Base-by-base conservation (phyloP, 2,113 vertebrate genomes). In the Callocephalon fimbriatum region DNA sequence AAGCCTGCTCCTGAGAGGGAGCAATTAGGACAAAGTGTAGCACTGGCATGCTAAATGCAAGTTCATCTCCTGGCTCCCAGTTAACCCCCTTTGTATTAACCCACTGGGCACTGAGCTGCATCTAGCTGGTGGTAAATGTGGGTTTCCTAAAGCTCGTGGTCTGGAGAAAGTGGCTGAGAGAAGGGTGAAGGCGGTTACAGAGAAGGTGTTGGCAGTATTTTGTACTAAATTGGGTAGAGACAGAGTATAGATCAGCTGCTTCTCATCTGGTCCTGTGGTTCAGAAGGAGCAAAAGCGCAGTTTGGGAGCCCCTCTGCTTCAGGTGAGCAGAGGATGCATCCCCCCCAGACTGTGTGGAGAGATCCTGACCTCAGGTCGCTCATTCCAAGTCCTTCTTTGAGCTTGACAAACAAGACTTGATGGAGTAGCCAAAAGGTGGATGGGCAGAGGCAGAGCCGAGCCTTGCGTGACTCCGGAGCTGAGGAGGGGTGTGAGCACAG, bases 11-110 rank as follows among this genome's bases (percentile, higher is more conserved):
- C 82, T 94, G 88, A 92, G 79, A 77, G 91, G 94, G 84, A 97
- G 81, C 95, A 97, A 93, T 97, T 95, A 91, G 94, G 94, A 76
- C 87, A 92, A 86, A 91, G 78, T 61, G 26, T 78, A 88, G 81
- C 18, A 5, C 48, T 93, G 70, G 73, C 51, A 29, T 91, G 80
- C 88, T 65, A 44, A 47, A 23, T 7, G 44, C 68, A 17, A 65
- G 26, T 73, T 74, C 93, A 71, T 59, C 42, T 82, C 4, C 45
- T 73, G 90, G 61, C 89, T 95, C 38, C 54, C 88, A 50, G 40
- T 94, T 94, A 40, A 38, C 16, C 78, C 68, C 40, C n/a, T 58
- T 23, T 29, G 38, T 13, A 0, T 88, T 74, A 95, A 45, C 62
- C 58, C 58, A 0, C 38, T 23, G 84, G 47, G 87, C 59, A 31